Evolutionary conservation across 2,113 vertebrate species (phyloP).

Genomic region (Urocolius indicus): DNA sequence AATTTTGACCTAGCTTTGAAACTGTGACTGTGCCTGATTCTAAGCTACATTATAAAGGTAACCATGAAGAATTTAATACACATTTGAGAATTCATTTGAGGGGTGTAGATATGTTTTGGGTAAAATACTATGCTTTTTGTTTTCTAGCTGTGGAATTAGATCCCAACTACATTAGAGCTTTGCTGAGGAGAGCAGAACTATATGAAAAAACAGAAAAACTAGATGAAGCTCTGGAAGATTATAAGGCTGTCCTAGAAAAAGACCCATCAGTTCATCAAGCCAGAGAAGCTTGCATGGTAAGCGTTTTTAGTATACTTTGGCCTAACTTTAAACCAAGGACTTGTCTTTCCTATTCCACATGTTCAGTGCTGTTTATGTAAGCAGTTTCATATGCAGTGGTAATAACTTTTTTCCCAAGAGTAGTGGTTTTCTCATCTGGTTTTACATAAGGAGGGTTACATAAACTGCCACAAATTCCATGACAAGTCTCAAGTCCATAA

Average conservation of each 20-base stretch:
- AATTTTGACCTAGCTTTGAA: neutral
- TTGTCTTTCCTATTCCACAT: neutral
- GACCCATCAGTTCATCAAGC: conserved; percentile 84
- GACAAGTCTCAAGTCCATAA: neutral
- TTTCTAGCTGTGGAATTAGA: conserved; percentile 86
- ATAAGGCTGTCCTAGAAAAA: conserved; percentile 86
- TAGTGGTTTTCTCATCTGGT: neutral
- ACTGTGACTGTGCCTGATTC: neutral
- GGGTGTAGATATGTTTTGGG: neutral
- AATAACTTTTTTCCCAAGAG: neutral
- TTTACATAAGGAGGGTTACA: neutral
- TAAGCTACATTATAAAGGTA: neutral
- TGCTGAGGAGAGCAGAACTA: conserved; percentile 91
- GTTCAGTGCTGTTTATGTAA: neutral
- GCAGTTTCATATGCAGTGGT: neutral
- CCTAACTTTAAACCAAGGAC: neutral
- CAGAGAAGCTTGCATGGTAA: conserved; percentile 90
- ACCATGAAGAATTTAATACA: neutral
- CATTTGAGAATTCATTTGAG: neutral
- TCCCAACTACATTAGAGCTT: conserved; percentile 87
- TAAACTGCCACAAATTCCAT: neutral
- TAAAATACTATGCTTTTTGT: neutral
- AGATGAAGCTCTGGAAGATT: conserved; percentile 95
- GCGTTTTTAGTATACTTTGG: neutral
- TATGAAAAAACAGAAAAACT: conserved; percentile 94